phyloP scores from a whole-genome alignment of 1,140 invertebrate genomes.

The Euglossa dilemma region DNA sequence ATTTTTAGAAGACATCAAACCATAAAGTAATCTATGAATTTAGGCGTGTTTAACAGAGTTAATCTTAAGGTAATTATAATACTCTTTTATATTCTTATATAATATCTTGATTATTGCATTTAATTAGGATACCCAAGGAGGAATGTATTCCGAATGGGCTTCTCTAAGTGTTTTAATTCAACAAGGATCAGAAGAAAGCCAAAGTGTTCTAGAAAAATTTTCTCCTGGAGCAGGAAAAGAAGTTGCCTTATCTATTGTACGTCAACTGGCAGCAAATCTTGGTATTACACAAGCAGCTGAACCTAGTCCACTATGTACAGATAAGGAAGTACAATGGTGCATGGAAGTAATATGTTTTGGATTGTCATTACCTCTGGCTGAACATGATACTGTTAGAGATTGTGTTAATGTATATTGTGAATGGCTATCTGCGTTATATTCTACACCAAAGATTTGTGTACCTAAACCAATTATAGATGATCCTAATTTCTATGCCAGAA shows the following conservation, averaged over 20 bases:
- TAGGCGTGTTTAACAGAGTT: conserved; percentile 89
- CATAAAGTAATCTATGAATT: conserved; percentile 86
- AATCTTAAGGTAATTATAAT: conserved; percentile 85
- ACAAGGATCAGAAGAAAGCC: conserved; percentile 86
- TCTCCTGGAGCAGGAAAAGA: conserved; percentile 89
- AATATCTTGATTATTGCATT: conserved; percentile 20
- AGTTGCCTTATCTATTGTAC: conserved; percentile 92
- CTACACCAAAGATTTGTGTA: conserved; percentile 90
- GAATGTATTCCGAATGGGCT: conserved; percentile 94
- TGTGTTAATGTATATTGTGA: conserved; percentile 99
- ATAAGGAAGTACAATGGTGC: conserved; percentile 94
- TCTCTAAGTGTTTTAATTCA: conserved; percentile 88
- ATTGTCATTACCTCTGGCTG: conserved; percentile 92
- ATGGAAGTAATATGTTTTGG: conserved; percentile 97
- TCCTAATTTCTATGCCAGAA: conserved; percentile 95
- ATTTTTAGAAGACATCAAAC: conserved; percentile 33
- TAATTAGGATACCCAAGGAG: conserved; percentile 81
- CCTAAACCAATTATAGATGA: conserved; percentile 93
- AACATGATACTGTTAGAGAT: conserved; percentile 97
- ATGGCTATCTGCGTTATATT: conserved; percentile 95
- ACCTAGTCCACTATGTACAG: conserved; percentile 88
- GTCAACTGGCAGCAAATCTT: conserved; percentile 89
- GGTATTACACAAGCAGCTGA: conserved; percentile 90
- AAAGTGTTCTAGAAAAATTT: conserved; percentile 94
- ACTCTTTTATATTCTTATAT: neutral